Conservation (phyloP, 2,888 invertebrate genomes). For the Drosophila neotestacea region DNA sequence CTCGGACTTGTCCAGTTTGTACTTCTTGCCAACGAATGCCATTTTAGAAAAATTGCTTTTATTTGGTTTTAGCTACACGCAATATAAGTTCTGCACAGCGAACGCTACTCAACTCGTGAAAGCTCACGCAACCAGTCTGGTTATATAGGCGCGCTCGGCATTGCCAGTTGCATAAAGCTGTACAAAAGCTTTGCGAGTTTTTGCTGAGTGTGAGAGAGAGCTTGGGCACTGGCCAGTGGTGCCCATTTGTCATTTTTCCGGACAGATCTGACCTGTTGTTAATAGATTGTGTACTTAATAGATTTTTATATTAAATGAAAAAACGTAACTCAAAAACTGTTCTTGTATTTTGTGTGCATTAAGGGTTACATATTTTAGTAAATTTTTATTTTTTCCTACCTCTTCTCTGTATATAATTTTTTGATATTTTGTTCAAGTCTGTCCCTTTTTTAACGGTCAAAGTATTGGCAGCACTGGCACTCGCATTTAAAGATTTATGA, state of each 20-base stretch:
- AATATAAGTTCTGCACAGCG: constrained; percentile 37
- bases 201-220: constrained; percentile 7
- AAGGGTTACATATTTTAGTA: too few relatives aligned
- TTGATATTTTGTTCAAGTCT: too few relatives aligned
- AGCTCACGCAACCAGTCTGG: constrained; percentile 30
- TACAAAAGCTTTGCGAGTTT: constrained; percentile 33
- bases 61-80: constrained; percentile 30
- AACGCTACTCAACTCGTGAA: constrained; percentile 50
- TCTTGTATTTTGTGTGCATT: too few relatives aligned
- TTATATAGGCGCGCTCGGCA: constrained; percentile 46
- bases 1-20: constrained; percentile 91
- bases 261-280: too few relatives aligned
- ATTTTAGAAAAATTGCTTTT: constrained; percentile 63
- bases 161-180: constrained; percentile 32
- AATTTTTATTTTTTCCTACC: too few relatives aligned
- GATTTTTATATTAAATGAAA: too few relatives aligned
- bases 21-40: constrained; percentile 89
- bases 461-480: not conserved
- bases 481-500: constrained; percentile 13
- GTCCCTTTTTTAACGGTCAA: too few relatives aligned
- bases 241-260: too few relatives aligned
- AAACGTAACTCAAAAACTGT: too few relatives aligned
- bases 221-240: not conserved
- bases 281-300: too few relatives aligned
- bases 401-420: too few relatives aligned